Base-by-base conservation (phyloP, 2,888 invertebrate species). In the Neoscelio sp. region DNA sequence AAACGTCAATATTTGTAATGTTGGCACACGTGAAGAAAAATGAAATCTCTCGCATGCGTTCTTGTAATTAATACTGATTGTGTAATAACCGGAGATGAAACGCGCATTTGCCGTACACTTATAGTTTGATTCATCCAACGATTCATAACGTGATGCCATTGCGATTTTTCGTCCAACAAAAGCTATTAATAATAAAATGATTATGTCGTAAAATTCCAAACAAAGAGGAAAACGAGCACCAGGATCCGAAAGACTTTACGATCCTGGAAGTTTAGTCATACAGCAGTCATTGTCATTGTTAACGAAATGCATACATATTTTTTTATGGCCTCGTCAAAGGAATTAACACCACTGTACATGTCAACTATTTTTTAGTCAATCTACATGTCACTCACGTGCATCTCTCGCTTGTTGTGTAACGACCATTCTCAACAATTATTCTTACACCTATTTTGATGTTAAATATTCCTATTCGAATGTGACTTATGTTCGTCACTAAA, bases 311-410 rank as follows among this genome's bases (percentile, higher is more conserved):
- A 13, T 10, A 38, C 35, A 38, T 23, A 38, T 35, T 23, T 2
- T n/a, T 56, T 56, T 40, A 26, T 40, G 10, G 13, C 10, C 7
- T 38, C 26, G 4, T 23, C 15, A n/a, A 33, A 26, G n/a, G 15
- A 40, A 40, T 56, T 40, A 56, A 26, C 26, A 17, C 26, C 15
- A 26, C 23, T 30, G 17, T 26, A 26, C 35, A 15, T 17, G 40
- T 26, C 38, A 40, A 38, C 38, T 56, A 40, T 26, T 38, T 56
- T 56, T 56, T 56, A 40, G 40, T 20, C 56, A 56, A 56, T 56
- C 56, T 56, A 56, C 56, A 40, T 40, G 56, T 26, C 56, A 56
- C 56, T 56, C 56, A 56, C 56, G 56, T 40, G 56, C 40, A 40
- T 6, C 15, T 56, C 56, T 30, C 56, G 56, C 13, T 40, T n/a